Evolutionary conservation across 2,797 vertebrate species (phyloP).

Genomic region (Odontamblyopus lacepedii): DNA sequence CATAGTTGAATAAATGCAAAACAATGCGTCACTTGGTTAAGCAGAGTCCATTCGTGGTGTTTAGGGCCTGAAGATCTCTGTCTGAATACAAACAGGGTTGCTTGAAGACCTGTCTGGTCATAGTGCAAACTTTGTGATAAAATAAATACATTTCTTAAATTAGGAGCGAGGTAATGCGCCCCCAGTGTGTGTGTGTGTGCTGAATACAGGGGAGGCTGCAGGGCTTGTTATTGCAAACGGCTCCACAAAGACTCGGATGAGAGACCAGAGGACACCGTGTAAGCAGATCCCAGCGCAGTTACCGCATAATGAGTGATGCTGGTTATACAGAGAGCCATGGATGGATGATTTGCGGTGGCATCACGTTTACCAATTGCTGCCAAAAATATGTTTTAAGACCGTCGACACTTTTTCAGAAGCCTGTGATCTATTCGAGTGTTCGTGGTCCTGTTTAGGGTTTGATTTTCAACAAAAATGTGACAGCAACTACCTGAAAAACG

Average conservation of each 20-base stretch:
- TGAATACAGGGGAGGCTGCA: conserved; percentile 27
- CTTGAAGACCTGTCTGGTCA: conserved; percentile 5
- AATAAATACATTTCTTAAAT: conserved; percentile 34
- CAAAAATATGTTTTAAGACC: too few relatives aligned
- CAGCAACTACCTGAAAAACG: too few relatives aligned
- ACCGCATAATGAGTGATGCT: conserved; percentile 2
- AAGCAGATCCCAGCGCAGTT: neutral
- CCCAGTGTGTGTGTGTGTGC: conserved; percentile 32
- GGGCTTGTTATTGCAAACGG: conserved; percentile 30
- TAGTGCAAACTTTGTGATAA: conserved; percentile 20
- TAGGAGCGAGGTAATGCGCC: conserved; percentile 24
- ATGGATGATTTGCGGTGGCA: too few relatives aligned
- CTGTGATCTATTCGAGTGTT: too few relatives aligned
- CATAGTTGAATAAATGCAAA: neutral
- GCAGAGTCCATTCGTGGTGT: neutral
- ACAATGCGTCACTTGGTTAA: conserved; percentile 4
- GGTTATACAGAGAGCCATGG: neutral
- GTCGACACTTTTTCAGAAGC: too few relatives aligned
- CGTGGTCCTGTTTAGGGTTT: too few relatives aligned
- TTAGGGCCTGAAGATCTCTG: conserved; percentile 16
- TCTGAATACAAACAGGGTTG: conserved; percentile 24
- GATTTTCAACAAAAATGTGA: too few relatives aligned
- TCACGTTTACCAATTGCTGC: too few relatives aligned
- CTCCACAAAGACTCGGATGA: conserved; percentile 10
- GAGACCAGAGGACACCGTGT: neutral